phyloP scores from a whole-genome alignment of 1,140 invertebrate genomes.

The Pararge aegeria region DNA sequence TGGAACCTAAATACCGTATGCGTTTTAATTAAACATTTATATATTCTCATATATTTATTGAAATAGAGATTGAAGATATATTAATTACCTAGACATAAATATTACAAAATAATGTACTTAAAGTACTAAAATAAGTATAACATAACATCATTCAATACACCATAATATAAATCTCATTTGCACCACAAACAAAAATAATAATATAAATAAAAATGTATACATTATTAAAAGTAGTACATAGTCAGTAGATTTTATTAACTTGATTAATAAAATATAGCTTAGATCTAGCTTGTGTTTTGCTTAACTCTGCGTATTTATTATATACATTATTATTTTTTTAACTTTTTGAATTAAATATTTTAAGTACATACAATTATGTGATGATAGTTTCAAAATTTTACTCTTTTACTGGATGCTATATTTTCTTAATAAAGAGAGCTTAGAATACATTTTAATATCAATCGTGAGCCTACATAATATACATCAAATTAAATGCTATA shows the following conservation, averaged over 20 bases:
- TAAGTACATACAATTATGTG: slow-evolving; percentile 15
- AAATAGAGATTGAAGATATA: slow-evolving; percentile 46
- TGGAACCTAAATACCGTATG: no score
- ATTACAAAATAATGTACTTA: slow-evolving; percentile 48
- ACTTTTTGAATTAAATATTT: slow-evolving; percentile 5
- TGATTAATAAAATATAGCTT: slow-evolving; percentile 28
- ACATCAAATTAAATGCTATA: slow-evolving; percentile 45
- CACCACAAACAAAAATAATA: slow-evolving; percentile 30
- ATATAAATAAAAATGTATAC: slow-evolving; percentile 25
- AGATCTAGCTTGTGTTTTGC: slow-evolving; percentile 23
- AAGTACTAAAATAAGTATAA: slow-evolving; percentile 49
- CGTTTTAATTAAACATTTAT: slow-evolving; percentile 19
- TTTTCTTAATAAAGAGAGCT: slow-evolving; percentile 28
- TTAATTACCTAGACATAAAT: slow-evolving; percentile 50
- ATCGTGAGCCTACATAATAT: slow-evolving; percentile 19
- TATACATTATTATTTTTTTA: slow-evolving; percentile 19
- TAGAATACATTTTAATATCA: slow-evolving; percentile 28
- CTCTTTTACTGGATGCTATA: neutral
- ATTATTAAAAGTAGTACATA: slow-evolving; percentile 10
- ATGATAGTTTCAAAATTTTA: slow-evolving; percentile 12
- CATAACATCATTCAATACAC: slow-evolving; percentile 36
- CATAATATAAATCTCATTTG: slow-evolving; percentile 37
- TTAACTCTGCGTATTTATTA: slow-evolving; percentile 21
- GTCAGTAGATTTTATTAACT: slow-evolving; percentile 20
- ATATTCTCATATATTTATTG: slow-evolving; percentile 39